Evolutionary conservation across 2,888 invertebrate genomes (phyloP), one percentile per base, ranked within the genome.

Genomic region (Oxystoma pomonae): DNA sequence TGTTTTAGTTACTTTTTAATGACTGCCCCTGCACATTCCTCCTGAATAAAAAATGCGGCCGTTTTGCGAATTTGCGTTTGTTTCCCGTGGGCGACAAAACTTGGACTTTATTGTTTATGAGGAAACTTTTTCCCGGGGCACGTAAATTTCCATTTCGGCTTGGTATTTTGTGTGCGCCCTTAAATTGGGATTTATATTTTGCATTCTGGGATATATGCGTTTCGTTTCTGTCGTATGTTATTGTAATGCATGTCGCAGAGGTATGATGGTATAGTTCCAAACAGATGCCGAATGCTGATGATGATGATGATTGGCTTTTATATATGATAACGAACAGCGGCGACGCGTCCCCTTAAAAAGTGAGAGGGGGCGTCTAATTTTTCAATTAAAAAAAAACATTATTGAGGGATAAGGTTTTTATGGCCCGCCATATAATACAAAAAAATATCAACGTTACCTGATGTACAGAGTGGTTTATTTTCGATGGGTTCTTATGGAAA

Each of bases 71-170:
- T 53, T n/a, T n/a, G 19, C n/a, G 53, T 53, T 53, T 35, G 35
- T 35, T 35, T 35, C 35, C 12, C 12, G 5, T 35, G 35, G 5
- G 35, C 35, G 35, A 53, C 53, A 53, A 53, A 53, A 53, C 7
- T 53, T 19, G 53, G 53, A 53, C 53, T 53, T 53, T 53, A 53
- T 53, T 53, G 53, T 53, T 53, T 53, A 53, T 16, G 53, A 53
- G 17, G 17, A 19, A 53, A 53, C 53, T 53, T 53, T 53, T 53
- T 53, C 5, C 17, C 19, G 17, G 17, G 53, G n/a, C 5, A 17
- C 53, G 53, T 53, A 53, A 53, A 53, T 53, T 53, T 53, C 19
- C 53, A 53, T 53, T 53, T 53, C 53, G n/a, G 53, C n/a, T 19
- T 53, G 53, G 53, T 53, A 53, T 53, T 53, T 35, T 53, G n/a